Evolutionary conservation across 2,888 invertebrate genomes (phyloP).

Genomic region (Perizoma flavofasciatum): DNA sequence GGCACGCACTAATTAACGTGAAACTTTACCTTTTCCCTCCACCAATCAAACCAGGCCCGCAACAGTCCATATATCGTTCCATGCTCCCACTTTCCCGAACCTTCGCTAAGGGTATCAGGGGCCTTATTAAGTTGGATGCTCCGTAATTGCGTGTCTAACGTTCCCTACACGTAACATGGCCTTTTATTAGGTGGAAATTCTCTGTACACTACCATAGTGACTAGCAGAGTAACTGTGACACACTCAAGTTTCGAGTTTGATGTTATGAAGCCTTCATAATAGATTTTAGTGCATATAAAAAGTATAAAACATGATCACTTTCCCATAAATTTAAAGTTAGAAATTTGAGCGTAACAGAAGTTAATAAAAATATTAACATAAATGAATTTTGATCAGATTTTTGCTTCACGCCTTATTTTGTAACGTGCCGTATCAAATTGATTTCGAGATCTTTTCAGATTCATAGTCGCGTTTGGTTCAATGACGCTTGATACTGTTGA

Average conservation of each 20-base stretch:
- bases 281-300: slow-evolving; percentile 40
- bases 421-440: slow-evolving; percentile 43
- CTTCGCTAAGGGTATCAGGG: slow-evolving; percentile 55
- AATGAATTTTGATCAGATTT: slow-evolving; percentile 52
- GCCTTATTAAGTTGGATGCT: slow-evolving; percentile 64
- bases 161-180: slow-evolving; percentile 78
- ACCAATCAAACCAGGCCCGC: slow-evolving; percentile 66
- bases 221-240: slow-evolving; percentile 13
- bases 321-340: slow-evolving; percentile 38
- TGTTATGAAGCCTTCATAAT: slow-evolving; percentile 61
- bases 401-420: slow-evolving; percentile 45
- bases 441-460: slow-evolving; percentile 42
- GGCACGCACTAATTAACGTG: slow-evolving; percentile 82
- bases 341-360: slow-evolving; percentile 37
- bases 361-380: slow-evolving; percentile 57
- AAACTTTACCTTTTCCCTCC: slow-evolving; percentile 68
- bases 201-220: slow-evolving; percentile 67
- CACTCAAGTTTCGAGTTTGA: slow-evolving; percentile 53
- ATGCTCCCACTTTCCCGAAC: slow-evolving; percentile 52
- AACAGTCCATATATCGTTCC: slow-evolving; percentile 60
- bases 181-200: slow-evolving; percentile 84
- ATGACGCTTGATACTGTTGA: slow-evolving; percentile 77
- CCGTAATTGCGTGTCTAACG: slow-evolving; percentile 80
- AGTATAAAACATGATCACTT: slow-evolving; percentile 22
- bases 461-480: slow-evolving; percentile 72